Percentiles rank a stretch among this genome's conserved stretches.
phyloP scores from a whole-genome alignment of 2,797 vertebrate genomes.

The Tolypeutes matacus region DNA sequence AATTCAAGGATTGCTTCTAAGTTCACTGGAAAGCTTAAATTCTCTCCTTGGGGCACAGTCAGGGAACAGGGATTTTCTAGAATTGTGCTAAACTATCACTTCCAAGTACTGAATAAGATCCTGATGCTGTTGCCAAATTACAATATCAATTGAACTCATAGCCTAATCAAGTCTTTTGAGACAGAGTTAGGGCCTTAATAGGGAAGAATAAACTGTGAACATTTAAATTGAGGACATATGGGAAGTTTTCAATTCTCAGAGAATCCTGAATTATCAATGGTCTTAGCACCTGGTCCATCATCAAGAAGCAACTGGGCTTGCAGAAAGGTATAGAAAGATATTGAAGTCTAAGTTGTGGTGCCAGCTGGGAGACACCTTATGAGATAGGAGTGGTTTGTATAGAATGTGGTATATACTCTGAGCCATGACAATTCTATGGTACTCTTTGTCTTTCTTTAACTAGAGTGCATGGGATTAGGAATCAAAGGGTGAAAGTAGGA shows the following conservation, averaged over 20 bases:
- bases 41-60: background rate
- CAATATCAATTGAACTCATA: background rate
- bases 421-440: background rate
- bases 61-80: background rate
- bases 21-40: background rate
- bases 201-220: too few relatives aligned
- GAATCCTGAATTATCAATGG: background rate
- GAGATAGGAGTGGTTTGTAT: background rate
- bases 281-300: background rate
- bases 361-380: background rate
- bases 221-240: background rate
- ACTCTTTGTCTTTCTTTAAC: background rate
- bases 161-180: background rate
- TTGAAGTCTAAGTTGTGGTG: background rate
- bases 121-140: background rate
- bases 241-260: background rate
- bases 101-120: background rate
- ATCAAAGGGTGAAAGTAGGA: background rate
- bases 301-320: background rate
- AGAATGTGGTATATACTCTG: background rate
- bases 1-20: constrained; percentile 22
- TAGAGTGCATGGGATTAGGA: background rate
- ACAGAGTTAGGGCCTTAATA: background rate
- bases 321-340: background rate
- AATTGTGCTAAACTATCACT: background rate